Conservation (phyloP, 2,888 invertebrate genomes). For the Andrena hattorfiana region DNA sequence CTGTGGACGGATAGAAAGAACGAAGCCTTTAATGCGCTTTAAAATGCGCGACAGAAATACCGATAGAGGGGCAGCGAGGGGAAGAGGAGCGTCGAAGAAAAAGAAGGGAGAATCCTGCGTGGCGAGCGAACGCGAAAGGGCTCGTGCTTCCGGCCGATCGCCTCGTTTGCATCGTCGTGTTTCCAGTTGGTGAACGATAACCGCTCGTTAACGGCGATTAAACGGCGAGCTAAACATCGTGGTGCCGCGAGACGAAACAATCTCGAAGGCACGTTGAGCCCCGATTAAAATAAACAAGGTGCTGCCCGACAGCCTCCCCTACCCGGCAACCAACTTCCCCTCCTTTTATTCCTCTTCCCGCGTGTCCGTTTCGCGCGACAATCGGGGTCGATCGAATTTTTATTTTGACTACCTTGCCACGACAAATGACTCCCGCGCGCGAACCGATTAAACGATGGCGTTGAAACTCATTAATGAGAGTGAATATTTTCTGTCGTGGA, state of each 20-base stretch:
- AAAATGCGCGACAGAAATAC: conserved; percentile 31
- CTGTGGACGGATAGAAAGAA: background rate
- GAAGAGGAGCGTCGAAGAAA: conserved; percentile 26
- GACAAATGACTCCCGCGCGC: background rate
- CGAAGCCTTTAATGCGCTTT: background rate
- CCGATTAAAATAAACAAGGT: conserved; percentile 79
- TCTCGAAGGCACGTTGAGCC: conserved; percentile 75
- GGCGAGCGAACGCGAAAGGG: conserved; percentile 66
- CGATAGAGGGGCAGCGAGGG: background rate
- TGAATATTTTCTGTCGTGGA: background rate
- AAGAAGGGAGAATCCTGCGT: conserved; percentile 55
- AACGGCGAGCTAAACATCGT: conserved; percentile 81
- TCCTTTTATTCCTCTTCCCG: conserved; percentile 42
- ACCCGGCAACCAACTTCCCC: conserved; percentile 35
- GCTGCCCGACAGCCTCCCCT: conserved; percentile 53
- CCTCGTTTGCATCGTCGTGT: conserved; percentile 80
- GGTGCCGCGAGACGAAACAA: conserved; percentile 82
- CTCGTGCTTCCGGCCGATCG: conserved; percentile 78
- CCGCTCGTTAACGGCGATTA: conserved; percentile 82
- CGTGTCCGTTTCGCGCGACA: conserved; percentile 45
- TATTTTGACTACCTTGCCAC: conserved; percentile 40
- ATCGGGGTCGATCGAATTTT: conserved; percentile 38
- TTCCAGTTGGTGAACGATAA: conserved; percentile 81
- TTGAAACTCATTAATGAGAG: background rate
- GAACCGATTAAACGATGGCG: background rate